Percentiles rank a stretch among this genome's conserved stretches.
phyloP scores from a whole-genome alignment of 1,140 invertebrate genomes.

The Thaumetopoea pityocampa region DNA sequence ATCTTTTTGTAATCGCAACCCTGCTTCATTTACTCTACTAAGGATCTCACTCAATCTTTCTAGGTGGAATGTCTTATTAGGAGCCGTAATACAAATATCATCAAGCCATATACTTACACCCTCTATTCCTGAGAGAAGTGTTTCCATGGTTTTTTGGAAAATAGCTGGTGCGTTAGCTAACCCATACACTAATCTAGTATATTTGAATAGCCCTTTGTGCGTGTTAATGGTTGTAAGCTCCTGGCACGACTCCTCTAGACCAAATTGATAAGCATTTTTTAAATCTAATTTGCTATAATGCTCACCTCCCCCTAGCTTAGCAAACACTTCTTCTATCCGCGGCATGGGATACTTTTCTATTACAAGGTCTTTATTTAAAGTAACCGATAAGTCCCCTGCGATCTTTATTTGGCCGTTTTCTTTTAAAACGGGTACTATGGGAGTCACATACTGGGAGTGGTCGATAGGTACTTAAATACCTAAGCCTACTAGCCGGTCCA shows the following conservation, averaged over 20 bases:
- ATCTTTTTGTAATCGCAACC: constrained; percentile 32
- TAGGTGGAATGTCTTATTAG: constrained; percentile 16
- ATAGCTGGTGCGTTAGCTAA: constrained; percentile 41
- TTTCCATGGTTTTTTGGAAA: constrained; percentile 48
- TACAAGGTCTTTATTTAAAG: constrained; percentile 27
- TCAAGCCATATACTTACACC: constrained; percentile 35
- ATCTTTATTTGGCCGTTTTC: constrained; percentile 25
- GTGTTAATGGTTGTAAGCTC: constrained; percentile 42
- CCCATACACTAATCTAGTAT: constrained; percentile 41
- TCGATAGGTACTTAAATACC: constrained; percentile 26
- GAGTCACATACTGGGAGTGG: constrained; percentile 23
- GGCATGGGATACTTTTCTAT: constrained; percentile 32
- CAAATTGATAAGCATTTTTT: constrained; percentile 42
- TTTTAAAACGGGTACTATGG: constrained; percentile 34
- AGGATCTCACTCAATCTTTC: constrained; percentile 25
- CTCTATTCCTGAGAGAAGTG: constrained; percentile 32
- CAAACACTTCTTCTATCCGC: constrained; percentile 31
- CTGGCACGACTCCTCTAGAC: constrained; percentile 29
- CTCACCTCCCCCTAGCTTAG: constrained; percentile 31
- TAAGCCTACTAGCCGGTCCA: constrained; percentile 22
- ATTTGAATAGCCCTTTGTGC: constrained; percentile 40
- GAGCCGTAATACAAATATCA: constrained; percentile 27
- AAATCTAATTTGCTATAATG: constrained; percentile 41
- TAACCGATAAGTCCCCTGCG: constrained; percentile 32
- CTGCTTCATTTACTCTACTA: constrained; percentile 28